These are phyloP conservation scores for Gastrophryne carolinensis DNA, from an alignment of 2,797 vertebrate species.

Conservation along the genomic window DNA sequence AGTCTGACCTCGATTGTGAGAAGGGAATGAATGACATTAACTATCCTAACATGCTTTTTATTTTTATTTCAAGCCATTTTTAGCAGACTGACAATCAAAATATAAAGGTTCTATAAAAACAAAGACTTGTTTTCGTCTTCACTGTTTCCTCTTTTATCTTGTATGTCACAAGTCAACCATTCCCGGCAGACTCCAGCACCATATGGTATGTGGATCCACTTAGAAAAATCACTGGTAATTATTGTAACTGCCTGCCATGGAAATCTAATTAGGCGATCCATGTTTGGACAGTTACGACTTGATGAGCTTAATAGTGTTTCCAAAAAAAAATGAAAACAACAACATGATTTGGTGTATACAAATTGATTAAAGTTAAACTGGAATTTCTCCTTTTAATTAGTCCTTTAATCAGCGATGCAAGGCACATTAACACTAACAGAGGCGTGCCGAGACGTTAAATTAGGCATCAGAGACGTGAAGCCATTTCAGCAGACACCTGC, in stretches of 20 bases:
- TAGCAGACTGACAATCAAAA: neutral
- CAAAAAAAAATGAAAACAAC: constrained; percentile 43
- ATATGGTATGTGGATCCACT: constrained; percentile 32
- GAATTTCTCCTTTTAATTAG: constrained; percentile 48
- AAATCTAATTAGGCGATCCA: constrained; percentile 34
- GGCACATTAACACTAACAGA: constrained; percentile 37
- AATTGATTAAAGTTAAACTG: constrained; percentile 47
- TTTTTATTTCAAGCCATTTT: neutral
- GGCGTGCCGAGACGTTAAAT: constrained; percentile 47
- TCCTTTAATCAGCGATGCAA: constrained; percentile 46
- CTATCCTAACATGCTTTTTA: constrained; percentile 1
- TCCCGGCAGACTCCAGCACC: constrained; percentile 4
- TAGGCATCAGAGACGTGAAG: constrained; percentile 41
- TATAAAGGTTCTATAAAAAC: constrained; percentile 8
- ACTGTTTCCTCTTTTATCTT: constrained; percentile 31
- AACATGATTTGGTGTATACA: constrained; percentile 21
- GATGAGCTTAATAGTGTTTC: constrained; percentile 32
- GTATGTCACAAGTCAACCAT: neutral
- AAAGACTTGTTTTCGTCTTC: constrained; percentile 10
- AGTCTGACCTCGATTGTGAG: too few species aligned
- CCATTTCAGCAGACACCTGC: constrained; percentile 65
- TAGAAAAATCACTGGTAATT: constrained; percentile 19
- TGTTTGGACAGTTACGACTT: constrained; percentile 39
- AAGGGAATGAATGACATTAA: neutral
- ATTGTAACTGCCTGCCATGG: constrained; percentile 29